Base-by-base conservation (phyloP, 1,140 invertebrate species). In the Metopolophium dirhodum region DNA sequence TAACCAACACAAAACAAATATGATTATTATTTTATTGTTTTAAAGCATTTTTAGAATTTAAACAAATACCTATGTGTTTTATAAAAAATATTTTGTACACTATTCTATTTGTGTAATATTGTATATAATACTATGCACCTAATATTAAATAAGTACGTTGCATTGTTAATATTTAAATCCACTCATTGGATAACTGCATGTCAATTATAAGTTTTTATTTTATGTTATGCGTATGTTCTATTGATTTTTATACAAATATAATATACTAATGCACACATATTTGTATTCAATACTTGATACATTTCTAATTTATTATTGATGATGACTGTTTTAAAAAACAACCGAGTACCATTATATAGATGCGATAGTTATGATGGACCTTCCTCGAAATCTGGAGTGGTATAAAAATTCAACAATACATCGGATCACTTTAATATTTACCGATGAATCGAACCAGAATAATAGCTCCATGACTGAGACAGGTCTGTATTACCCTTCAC, bases 391-490 rank as follows among this genome's bases (percentile, higher is more conserved):
- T 86, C 35, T 93, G 68, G 23, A 86, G 77, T 86, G 91, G 77
- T 86, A 30, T 4, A 30, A 26, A 45, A 77, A 51, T 45, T 86
- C 82, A 51, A 91, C 45, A 82, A 57, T 86, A 85, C 49, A 49
- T 41, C 14, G 91, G 45, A 51, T 92, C 35, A 30, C 49, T 86
- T 93, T 93, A 85, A 54, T 30, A 85, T 85, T 37, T 86, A 83
- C 49, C 91, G 91, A 93, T 86, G 91, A 86, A 93, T 86, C 35
- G 49, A 93, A 86, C 57, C 49, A 30, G n/a, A 83, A 92, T 83
- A 83, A 77, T 83, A 68, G 22, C n/a, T 85, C 30, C 91, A 92
- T 45, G 35, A 30, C 82, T 26, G 57, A 54, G 91, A 51, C 91
- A 57, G 82, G 91, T n/a, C 91, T 57, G 49, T 93, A 37, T 86